These are phyloP conservation scores for Cyphomyrus plagiostoma DNA, from an alignment of 2,113 vertebrate species.

Conservation along the genomic window DNA sequence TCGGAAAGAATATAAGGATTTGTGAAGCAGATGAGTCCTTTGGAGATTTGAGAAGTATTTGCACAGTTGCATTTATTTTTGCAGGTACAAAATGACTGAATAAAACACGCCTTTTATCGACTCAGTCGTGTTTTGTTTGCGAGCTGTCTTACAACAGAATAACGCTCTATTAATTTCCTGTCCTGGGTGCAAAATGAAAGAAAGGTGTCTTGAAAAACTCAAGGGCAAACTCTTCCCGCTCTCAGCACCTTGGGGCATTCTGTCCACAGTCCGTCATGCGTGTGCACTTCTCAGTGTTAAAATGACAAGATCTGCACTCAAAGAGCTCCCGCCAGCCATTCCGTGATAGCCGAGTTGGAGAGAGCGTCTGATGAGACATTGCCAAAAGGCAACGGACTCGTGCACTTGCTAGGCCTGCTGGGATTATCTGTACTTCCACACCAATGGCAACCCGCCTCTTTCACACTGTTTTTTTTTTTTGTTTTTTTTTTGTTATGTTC, in stretches of 20 bases:
- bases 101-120: constrained; percentile 62
- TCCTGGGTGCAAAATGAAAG: constrained; percentile 71
- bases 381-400: constrained; percentile 69
- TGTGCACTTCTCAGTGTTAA: constrained; percentile 84
- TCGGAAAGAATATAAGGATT: constrained; percentile 69
- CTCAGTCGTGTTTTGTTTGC: constrained; percentile 68
- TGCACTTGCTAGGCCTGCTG: constrained; percentile 63
- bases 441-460: constrained; percentile 58
- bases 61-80: constrained; percentile 54
- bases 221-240: constrained; percentile 74
- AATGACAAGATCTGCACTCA: constrained; percentile 81
- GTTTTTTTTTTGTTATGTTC: constrained; percentile 47
- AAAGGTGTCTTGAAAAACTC: constrained; percentile 82
- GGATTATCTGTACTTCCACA: constrained; percentile 57
- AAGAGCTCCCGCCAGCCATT: constrained; percentile 73
- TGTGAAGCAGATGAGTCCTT: constrained; percentile 68
- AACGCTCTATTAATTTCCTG: constrained; percentile 86
- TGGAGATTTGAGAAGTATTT: constrained; percentile 62
- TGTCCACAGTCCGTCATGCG: constrained; percentile 84
- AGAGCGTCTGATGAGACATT: constrained; percentile 66
- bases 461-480: constrained; percentile 22
- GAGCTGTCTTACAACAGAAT: constrained; percentile 70
- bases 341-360: constrained; percentile 49
- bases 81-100: constrained; percentile 51
- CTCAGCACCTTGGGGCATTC: constrained; percentile 74